A percentile compares a stretch with the other conserved stretches of the same genome.
Conservation (phyloP, 2,113 vertebrate species). For the Proterorhinus semilunaris region DNA sequence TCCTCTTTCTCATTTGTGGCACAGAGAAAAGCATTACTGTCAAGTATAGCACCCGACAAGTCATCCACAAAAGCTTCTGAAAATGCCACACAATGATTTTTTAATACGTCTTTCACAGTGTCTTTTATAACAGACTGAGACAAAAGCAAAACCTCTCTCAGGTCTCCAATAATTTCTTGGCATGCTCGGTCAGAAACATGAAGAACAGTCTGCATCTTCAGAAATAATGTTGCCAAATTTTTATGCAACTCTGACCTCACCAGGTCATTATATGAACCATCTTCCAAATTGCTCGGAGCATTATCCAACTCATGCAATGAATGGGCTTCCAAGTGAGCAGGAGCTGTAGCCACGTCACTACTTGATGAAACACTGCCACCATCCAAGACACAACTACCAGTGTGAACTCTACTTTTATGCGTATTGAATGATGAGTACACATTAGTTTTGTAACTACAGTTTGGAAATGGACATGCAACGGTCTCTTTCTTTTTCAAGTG, state of each 20-base stretch:
- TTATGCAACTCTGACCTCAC: neutral
- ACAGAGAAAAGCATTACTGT: neutral
- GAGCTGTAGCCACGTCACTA: too few relatives aligned
- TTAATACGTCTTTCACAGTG: neutral
- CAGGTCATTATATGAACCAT: neutral
- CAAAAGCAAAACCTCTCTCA: neutral
- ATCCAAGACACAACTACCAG: slow-evolving; percentile 15
- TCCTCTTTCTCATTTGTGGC: neutral
- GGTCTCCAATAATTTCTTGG: neutral
- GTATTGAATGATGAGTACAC: slow-evolving; percentile 36
- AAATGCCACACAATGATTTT: neutral
- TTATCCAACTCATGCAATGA: neutral
- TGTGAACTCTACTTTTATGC: slow-evolving; percentile 45
- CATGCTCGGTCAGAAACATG: neutral
- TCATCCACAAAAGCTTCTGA: neutral
- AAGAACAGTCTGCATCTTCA: neutral
- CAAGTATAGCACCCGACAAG: neutral
- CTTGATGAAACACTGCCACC: too few relatives aligned
- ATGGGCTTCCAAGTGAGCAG: too few relatives aligned
- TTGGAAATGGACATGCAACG: slow-evolving; percentile 31
- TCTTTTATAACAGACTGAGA: neutral
- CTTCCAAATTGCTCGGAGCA: neutral
- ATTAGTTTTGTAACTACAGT: slow-evolving; percentile 44
- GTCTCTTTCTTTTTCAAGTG: slow-evolving; percentile 14
- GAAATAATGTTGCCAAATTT: neutral